A percentile compares a stretch with the other conserved stretches of the same genome.
These are phyloP conservation scores for Ctenochaetus hawaiiensis DNA, from an alignment of 2,797 vertebrate genomes.

Conservation along the genomic window DNA sequence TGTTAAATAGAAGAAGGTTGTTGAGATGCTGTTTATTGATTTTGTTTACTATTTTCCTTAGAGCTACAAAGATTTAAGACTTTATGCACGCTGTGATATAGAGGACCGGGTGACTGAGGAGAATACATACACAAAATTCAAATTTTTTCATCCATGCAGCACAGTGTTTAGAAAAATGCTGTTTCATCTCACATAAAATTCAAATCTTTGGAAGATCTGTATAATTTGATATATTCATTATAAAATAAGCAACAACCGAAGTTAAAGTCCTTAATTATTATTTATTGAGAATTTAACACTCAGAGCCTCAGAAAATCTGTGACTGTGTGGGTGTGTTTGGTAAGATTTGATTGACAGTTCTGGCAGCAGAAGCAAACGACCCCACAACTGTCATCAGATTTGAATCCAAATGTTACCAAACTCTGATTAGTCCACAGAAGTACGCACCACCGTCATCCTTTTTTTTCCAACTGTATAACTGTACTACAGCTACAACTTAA, in stretches of 20 bases:
- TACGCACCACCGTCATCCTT: neutral
- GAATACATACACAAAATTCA: neutral
- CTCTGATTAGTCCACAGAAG: conserved; percentile 1
- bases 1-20: conserved; percentile 1
- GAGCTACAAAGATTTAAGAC: neutral
- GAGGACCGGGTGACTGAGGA: neutral
- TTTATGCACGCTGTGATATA: neutral
- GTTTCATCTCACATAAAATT: neutral
- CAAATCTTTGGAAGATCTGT: neutral
- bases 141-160: neutral
- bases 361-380: conserved; percentile 8
- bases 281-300: neutral
- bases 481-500: neutral
- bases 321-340: conserved; percentile 14
- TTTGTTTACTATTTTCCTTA: neutral
- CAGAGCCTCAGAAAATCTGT: neutral
- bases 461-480: neutral
- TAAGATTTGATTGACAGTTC: conserved; percentile 29
- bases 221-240: neutral
- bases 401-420: conserved; percentile 1
- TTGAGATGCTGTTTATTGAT: neutral
- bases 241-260: neutral
- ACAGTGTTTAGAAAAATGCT: neutral
- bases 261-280: conserved; percentile 1
- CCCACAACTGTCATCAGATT: conserved; percentile 2